phyloP scores from a whole-genome alignment of 2,797 vertebrate species.

The Anguilla pacifica region DNA sequence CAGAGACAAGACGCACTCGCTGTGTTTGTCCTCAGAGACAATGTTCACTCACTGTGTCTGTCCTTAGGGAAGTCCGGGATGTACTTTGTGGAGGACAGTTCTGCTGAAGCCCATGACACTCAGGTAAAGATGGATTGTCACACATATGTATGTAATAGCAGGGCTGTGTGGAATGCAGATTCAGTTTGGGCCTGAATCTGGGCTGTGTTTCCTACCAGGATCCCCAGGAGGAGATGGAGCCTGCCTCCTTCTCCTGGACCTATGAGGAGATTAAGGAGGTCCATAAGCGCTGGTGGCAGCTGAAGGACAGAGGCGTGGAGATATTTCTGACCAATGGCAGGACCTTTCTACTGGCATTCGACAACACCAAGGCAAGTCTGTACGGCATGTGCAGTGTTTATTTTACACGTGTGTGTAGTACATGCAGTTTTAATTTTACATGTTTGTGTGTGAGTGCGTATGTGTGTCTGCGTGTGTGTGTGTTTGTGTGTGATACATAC shows the following conservation, averaged over 20 bases:
- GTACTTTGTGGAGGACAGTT: conserved; percentile 99
- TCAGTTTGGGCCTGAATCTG: background rate
- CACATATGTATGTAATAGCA: background rate
- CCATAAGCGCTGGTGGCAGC: conserved; percentile 98
- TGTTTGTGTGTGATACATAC: background rate
- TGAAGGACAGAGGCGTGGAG: conserved; percentile 94
- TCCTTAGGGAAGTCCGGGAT: conserved; percentile 91
- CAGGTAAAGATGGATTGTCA: conserved; percentile 70
- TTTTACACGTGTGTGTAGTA: background rate
- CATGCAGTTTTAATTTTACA: background rate
- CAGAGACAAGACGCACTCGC: background rate
- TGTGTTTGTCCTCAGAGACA: background rate
- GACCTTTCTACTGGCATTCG: conserved; percentile 91
- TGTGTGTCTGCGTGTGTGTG: background rate
- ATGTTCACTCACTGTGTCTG: conserved; percentile 23
- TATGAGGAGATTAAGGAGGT: conserved; percentile 99
- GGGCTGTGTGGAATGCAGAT: background rate
- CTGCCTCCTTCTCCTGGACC: conserved; percentile 97
- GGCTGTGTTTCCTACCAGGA: conserved; percentile 67
- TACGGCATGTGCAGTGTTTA: background rate
- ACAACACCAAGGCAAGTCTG: conserved; percentile 86
- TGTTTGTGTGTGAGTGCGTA: background rate
- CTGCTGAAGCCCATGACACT: conserved; percentile 83
- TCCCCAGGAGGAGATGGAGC: conserved; percentile 90
- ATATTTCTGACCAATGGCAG: conserved; percentile 97